Conservation (phyloP, 2,113 vertebrate genomes). For the Uria aalge region DNA sequence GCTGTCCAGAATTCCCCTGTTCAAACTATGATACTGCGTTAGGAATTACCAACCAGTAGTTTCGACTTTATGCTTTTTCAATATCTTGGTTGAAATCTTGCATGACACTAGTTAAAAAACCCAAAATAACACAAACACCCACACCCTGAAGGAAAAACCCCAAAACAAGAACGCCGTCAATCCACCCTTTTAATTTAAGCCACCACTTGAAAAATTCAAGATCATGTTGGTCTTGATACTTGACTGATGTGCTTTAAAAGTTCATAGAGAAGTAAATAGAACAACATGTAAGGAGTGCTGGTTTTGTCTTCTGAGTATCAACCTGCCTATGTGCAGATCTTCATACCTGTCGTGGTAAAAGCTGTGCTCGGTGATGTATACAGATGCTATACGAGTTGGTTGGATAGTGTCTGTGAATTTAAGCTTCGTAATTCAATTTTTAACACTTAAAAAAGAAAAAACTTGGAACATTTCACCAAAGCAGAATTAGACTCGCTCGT, state of each 20-base stretch:
- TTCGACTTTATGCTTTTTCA: not conserved
- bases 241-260: not conserved
- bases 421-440: not conserved
- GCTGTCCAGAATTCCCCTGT: not conserved
- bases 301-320: not conserved
- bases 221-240: not conserved
- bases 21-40: not conserved
- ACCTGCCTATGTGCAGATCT: not conserved
- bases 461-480: not conserved
- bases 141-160: not conserved
- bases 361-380: accelerated
- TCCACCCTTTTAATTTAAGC: not conserved
- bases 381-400: not conserved
- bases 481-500: not conserved
- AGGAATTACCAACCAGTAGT: not conserved
- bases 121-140: not conserved
- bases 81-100: not conserved
- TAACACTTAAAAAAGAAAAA: not conserved
- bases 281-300: not conserved
- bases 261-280: not conserved
- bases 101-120: not conserved
- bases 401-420: not conserved
- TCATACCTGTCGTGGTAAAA: not conserved
- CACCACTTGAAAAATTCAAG: not conserved
- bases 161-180: not conserved